Evolutionary conservation across 35 echinoderm and acorn worm genomes (phyloP).

Genomic region (Ophiothrix spiculata): DNA sequence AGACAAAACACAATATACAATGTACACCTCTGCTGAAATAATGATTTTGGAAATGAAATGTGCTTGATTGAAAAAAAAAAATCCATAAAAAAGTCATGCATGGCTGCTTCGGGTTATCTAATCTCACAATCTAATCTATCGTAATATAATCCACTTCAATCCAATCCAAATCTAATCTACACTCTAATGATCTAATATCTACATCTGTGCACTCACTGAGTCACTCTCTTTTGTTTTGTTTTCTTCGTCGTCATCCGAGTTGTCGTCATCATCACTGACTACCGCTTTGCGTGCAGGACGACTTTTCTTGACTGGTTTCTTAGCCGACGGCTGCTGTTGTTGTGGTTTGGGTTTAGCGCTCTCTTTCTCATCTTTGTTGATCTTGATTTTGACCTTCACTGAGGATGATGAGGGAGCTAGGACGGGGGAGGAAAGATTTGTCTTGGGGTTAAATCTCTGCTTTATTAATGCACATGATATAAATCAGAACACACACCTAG

Average conservation of each 20-base stretch:
- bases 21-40: too few species aligned
- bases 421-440: neutral
- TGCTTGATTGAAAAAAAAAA: neutral
- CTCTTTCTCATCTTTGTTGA: slow-evolving; percentile 7
- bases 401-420: slow-evolving; percentile 45
- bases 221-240: slow-evolving; percentile 20
- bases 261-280: slow-evolving; percentile 96
- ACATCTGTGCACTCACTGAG: slow-evolving; percentile 63
- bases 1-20: too few species aligned
- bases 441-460: too few species aligned
- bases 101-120: neutral
- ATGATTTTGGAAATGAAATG: neutral
- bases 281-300: slow-evolving; percentile 93
- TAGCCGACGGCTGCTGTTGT: slow-evolving; percentile 46
- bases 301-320: slow-evolving; percentile 80
- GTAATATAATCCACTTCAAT: neutral
- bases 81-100: neutral
- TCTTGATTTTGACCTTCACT: slow-evolving; percentile 77
- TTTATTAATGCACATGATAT: too few species aligned
- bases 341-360: slow-evolving; percentile 58
- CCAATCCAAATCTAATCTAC: slow-evolving; percentile 56
- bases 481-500: too few species aligned
- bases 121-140: neutral
- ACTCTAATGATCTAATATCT: slow-evolving; percentile 10
- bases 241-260: slow-evolving; percentile 55